Conservation (phyloP, 2,888 invertebrate species). For the Syrphus vitripennis region DNA sequence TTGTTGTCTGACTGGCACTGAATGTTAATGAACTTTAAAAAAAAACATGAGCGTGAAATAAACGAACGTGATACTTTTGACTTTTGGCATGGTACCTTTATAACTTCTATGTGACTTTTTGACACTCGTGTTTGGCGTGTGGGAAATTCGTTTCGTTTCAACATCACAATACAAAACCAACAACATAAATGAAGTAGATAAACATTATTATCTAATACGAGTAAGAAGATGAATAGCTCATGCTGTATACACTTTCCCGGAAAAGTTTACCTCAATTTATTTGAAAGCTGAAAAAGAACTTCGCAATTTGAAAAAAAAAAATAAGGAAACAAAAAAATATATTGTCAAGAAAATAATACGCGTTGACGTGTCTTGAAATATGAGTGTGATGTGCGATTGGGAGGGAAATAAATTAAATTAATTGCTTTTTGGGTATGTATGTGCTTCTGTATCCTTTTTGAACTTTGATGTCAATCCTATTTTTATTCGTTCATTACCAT, state of each 20-base stretch:
- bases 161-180: too few species aligned
- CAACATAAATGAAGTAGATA: not conserved
- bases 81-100: not conserved
- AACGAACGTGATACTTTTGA: not conserved
- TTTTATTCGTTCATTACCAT: too few species aligned
- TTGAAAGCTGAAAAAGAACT: not conserved
- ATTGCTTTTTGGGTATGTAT: too few species aligned
- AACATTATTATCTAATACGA: not conserved
- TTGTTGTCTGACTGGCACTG: slow-evolving; percentile 34
- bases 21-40: slow-evolving; percentile 59
- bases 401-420: too few species aligned
- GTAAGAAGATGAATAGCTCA: not conserved
- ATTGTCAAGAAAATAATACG: too few species aligned
- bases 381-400: too few species aligned
- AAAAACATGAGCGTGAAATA: not conserved
- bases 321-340: too few species aligned
- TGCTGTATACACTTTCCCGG: not conserved
- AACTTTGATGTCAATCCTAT: too few species aligned
- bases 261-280: not conserved
- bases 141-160: slow-evolving; percentile 43
- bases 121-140: slow-evolving; percentile 46
- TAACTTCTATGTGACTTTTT: slow-evolving; percentile 36
- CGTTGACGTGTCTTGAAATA: too few species aligned
- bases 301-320: too few species aligned
- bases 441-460: too few species aligned